Percentiles rank a stretch among this genome's conserved stretches.
Conservation (phyloP, 2,113 vertebrate genomes). For the Atherinomorus stipes region DNA sequence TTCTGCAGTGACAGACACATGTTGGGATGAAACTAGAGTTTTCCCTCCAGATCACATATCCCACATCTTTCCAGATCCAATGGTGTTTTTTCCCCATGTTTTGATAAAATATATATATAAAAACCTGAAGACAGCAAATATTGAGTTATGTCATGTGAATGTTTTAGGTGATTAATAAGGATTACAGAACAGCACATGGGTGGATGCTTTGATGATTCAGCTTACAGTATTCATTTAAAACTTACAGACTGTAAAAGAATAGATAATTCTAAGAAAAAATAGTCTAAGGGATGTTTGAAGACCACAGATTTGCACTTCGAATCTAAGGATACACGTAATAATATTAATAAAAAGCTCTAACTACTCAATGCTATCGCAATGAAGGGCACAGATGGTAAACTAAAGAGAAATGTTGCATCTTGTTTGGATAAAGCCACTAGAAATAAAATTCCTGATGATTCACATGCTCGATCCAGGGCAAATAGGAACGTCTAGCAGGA, state of each 20-base stretch:
- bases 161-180: neutral
- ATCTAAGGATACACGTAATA: conserved; percentile 14
- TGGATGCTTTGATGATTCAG: conserved; percentile 18
- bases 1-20: no score
- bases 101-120: no score
- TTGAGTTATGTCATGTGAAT: no score
- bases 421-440: neutral
- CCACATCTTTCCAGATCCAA: no score
- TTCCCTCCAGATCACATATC: no score
- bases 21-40: no score
- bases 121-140: no score
- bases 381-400: conserved; percentile 56
- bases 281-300: neutral
- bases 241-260: conserved; percentile 31
- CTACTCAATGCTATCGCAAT: conserved; percentile 6
- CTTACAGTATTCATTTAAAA: conserved; percentile 35
- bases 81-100: no score
- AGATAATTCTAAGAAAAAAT: conserved; percentile 20
- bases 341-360: conserved; percentile 2
- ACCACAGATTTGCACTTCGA: conserved; percentile 11
- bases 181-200: neutral
- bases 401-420: conserved; percentile 8
- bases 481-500: neutral
- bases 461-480: neutral
- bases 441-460: neutral